Evolutionary conservation across 2,113 vertebrate species (phyloP).

Genomic region (Podarcis raffonei): DNA sequence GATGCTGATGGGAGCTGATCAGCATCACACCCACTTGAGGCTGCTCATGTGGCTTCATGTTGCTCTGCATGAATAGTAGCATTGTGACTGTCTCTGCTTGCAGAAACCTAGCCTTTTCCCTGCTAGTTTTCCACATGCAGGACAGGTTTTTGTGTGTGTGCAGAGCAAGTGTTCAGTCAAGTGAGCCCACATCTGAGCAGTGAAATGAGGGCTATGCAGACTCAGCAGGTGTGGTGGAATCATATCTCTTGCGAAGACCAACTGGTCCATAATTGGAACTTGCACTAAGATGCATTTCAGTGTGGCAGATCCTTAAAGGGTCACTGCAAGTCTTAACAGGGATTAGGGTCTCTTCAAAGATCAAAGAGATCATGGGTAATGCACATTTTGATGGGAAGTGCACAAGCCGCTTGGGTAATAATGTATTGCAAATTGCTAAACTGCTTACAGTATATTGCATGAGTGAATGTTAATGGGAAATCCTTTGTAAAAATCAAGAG

Average conservation of each 20-base stretch:
- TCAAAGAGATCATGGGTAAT: accelerated
- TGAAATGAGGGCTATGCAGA: background rate
- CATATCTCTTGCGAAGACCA: too few relatives aligned
- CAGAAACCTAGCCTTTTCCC: background rate
- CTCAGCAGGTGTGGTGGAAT: background rate
- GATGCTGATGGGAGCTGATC: too few relatives aligned
- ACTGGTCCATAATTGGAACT: background rate
- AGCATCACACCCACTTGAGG: background rate
- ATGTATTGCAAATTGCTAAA: background rate
- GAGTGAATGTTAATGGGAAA: conserved; percentile 32
- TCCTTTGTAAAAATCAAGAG: conserved; percentile 29
- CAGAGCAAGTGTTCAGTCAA: background rate
- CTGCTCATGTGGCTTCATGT: background rate
- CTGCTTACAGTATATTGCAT: background rate
- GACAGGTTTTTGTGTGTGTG: background rate
- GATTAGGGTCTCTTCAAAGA: background rate
- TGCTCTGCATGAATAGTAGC: background rate
- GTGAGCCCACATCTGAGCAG: background rate
- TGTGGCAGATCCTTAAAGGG: background rate
- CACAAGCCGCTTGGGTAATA: conserved; percentile 10
- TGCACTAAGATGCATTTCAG: background rate
- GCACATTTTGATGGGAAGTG: conserved; percentile 12
- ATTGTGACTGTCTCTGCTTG: background rate
- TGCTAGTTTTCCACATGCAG: background rate
- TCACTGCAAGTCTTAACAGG: background rate